Percentiles rank a stretch among this genome's conserved stretches.
phyloP scores from a whole-genome alignment of 2,113 vertebrate genomes.

The Clupea harengus region DNA sequence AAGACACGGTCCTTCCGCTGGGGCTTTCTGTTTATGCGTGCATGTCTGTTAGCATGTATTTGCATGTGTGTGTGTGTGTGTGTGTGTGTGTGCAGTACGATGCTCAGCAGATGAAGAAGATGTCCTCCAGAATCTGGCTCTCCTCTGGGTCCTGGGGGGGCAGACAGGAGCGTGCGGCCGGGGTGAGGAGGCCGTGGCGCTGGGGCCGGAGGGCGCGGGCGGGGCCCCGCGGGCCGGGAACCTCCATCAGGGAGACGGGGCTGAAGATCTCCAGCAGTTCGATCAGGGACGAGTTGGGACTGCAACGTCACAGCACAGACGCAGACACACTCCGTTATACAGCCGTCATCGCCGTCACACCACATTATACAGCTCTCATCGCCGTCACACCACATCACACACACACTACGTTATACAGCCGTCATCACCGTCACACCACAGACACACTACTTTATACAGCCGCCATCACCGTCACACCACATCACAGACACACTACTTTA shows the following conservation, averaged over 20 bases:
- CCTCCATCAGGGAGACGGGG: slow-evolving; percentile 59
- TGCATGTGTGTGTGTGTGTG: slow-evolving; percentile 12
- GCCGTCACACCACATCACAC: no score
- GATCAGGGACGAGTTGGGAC: slow-evolving; percentile 77
- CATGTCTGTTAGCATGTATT: neutral
- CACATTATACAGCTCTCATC: no score
- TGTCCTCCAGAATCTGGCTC: slow-evolving; percentile 86
- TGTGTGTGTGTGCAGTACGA: neutral
- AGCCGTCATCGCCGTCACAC: no score
- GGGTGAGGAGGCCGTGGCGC: slow-evolving; percentile 34
- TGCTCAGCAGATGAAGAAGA: slow-evolving; percentile 89
- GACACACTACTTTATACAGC: no score
- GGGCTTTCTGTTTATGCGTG: neutral
- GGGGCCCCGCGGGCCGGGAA: slow-evolving; percentile 24
- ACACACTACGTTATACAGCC: no score
- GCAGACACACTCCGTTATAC: neutral
- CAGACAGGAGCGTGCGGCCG: slow-evolving; percentile 41
- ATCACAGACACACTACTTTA: no score
- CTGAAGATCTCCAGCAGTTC: slow-evolving; percentile 81
- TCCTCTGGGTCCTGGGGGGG: slow-evolving; percentile 75
- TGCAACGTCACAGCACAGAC: slow-evolving; percentile 45
- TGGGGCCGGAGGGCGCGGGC: slow-evolving; percentile 33
- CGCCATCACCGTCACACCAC: no score
- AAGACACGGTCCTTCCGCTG: neutral
- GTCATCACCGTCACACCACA: no score